Conservation (phyloP, 2,113 vertebrate genomes). For the Podiceps cristatus region DNA sequence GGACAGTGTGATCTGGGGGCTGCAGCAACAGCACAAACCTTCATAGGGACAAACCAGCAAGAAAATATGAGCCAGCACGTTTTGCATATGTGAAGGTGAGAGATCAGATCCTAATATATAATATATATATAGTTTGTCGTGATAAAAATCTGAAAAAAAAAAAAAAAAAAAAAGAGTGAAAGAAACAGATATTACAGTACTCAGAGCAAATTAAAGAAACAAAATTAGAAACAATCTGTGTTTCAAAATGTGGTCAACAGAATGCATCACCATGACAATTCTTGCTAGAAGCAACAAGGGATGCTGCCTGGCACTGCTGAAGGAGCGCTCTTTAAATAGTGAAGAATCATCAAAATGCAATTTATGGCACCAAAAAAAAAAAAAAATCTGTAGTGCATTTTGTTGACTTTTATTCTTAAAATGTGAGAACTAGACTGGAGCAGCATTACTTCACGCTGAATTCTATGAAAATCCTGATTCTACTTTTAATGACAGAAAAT, state of each 20-base stretch:
- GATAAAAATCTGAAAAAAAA: neutral
- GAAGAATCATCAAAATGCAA: conserved; percentile 1
- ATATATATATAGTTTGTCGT: neutral
- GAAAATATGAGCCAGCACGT: neutral
- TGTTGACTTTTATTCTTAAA: conserved; percentile 52
- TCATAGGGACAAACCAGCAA: accelerated
- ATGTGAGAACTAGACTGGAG: conserved; percentile 9
- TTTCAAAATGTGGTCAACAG: conserved; percentile 55
- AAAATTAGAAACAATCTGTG: conserved; percentile 63
- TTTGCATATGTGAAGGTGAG: neutral
- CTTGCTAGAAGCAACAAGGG: conserved; percentile 64
- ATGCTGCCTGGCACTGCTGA: conserved; percentile 12
- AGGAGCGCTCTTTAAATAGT: neutral
- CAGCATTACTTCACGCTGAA: neutral
- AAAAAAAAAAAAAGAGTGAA: neutral
- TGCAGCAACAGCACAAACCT: neutral
- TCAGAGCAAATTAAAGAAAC: conserved; percentile 18
- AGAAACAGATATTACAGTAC: neutral
- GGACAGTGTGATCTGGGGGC: accelerated
- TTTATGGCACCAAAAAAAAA: neutral
- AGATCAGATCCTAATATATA: neutral
- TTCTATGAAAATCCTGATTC: neutral
- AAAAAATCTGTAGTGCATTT: neutral
- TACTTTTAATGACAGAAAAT: neutral
- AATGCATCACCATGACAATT: conserved; percentile 62